Evolutionary conservation across 2,888 invertebrate genomes (phyloP), one percentile per base, ranked within the genome.

Genomic region (Gibbula magus): DNA sequence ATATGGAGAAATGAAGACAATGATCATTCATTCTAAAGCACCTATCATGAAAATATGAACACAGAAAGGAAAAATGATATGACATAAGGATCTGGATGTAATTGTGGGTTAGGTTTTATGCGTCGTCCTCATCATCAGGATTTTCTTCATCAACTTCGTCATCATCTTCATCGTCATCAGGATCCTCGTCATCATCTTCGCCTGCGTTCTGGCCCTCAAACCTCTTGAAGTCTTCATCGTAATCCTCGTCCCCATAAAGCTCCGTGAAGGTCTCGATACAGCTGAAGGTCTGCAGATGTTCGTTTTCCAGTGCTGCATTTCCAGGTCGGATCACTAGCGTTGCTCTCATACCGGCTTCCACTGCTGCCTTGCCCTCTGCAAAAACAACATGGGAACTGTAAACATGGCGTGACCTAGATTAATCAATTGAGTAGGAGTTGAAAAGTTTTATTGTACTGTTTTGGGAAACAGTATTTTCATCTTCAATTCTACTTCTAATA

Each of bases 331-430:
- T 94, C 2, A 98, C 95, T 35, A 98, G 92, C 4, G 95, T 94
- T 16, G 95, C 94, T 70, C 95, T 94, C 79, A 97, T 84, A 16
- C 97, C 97, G 0, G 97, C 96, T 51, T 94, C 92, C 66, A 94
- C 94, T 0, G 98, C 98, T 75, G 98, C 97, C 91, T 95, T 94
- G 0, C 96, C 97, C 94, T 98, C 98, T 97, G 94, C 18, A 70
- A 25, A 70, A 29, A 25, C 10, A n/a, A n/a, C n/a, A n/a, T n/a
- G n/a, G n/a, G n/a, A n/a, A 8, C 8, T 35, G 8, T 16, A 74
- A 74, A 39, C 32, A 39, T 74, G 3, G 32, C 39, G n/a, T n/a
- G n/a, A n/a, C n/a, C n/a, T n/a, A n/a, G n/a, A n/a, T n/a, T n/a
- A n/a, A n/a, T n/a, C n/a, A n/a, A n/a, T n/a, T n/a, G n/a, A n/a